Percentiles rank a stretch among this genome's conserved stretches.
Evolutionary conservation across 2,113 vertebrate species (phyloP).

Genomic region (Athene cunicularia): DNA sequence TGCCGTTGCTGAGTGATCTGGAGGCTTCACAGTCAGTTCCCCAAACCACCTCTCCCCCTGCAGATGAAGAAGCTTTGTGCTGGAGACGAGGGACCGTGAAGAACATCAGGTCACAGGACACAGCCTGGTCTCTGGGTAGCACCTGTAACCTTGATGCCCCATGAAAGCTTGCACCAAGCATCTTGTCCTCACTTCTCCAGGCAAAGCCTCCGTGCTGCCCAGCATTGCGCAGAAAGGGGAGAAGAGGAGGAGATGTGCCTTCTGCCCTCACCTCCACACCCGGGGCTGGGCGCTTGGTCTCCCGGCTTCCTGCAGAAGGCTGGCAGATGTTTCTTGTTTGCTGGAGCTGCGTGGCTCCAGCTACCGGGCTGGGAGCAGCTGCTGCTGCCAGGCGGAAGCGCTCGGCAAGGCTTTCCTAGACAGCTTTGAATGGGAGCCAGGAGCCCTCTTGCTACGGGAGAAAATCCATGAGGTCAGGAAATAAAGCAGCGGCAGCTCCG

Average conservation of each 20-base stretch:
- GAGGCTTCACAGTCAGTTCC: not conserved
- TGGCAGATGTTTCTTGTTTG: slow-evolving; percentile 44
- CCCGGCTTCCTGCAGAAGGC: not conserved
- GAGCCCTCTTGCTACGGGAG: slow-evolving; percentile 18
- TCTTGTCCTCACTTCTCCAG: not conserved
- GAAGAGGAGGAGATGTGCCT: not conserved
- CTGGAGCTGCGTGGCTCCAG: not conserved
- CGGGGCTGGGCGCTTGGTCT: accelerated
- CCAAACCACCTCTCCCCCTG: not conserved
- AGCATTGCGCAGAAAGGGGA: not conserved
- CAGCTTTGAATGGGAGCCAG: slow-evolving; percentile 54
- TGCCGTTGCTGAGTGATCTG: not conserved
- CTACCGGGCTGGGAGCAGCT: slow-evolving; percentile 37
- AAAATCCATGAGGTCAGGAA: slow-evolving; percentile 48
- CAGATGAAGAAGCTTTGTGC: not conserved
- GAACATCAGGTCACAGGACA: not conserved
- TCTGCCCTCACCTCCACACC: not conserved
- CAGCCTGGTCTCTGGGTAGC: not conserved
- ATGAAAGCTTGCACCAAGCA: not conserved
- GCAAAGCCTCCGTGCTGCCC: not conserved
- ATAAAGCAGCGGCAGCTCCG: not conserved
- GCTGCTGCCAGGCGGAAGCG: slow-evolving; percentile 52
- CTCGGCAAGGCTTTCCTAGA: slow-evolving; percentile 44
- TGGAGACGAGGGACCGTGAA: not conserved
- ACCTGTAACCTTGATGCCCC: not conserved